Percentiles rank a stretch among this genome's conserved stretches.
phyloP scores from a whole-genome alignment of 2,113 vertebrate genomes.

The Psammodynastes pulverulentus region DNA sequence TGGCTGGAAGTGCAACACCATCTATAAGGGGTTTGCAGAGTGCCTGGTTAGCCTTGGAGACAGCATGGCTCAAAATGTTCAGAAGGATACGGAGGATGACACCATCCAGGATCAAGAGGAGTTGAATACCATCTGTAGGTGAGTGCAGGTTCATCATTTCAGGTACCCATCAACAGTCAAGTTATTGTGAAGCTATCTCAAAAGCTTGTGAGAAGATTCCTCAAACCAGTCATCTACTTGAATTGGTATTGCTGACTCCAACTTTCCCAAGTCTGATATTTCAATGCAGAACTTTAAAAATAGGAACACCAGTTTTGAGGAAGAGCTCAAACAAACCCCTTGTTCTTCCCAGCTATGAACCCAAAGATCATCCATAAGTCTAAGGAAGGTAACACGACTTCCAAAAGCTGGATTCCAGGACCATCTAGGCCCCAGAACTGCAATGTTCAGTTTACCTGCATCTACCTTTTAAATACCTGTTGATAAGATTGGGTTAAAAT shows the following conservation, averaged over 20 bases:
- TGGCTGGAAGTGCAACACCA: conserved; percentile 80
- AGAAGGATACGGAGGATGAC: conserved; percentile 58
- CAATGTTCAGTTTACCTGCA: not conserved
- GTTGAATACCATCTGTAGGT: conserved; percentile 93
- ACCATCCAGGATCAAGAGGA: conserved; percentile 70
- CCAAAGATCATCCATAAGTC: not conserved
- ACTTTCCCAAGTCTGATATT: not conserved
- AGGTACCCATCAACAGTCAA: not conserved
- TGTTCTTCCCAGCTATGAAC: not conserved
- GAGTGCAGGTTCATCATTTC: conserved; percentile 15
- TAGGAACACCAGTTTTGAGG: not conserved
- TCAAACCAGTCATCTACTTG: not conserved
- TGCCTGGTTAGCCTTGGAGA: conserved; percentile 93
- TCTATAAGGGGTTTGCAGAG: conserved; percentile 91
- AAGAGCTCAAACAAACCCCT: not conserved
- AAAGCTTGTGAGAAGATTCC: not conserved
- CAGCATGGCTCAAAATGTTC: conserved; percentile 76
- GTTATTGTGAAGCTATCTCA: too few species aligned
- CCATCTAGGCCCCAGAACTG: not conserved
- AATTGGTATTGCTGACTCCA: too few species aligned
- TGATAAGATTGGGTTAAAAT: not conserved
- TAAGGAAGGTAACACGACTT: not conserved
- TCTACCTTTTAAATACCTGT: not conserved
- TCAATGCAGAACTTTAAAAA: not conserved
- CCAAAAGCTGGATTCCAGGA: not conserved